Evolutionary conservation across 37 sponge, comb jelly and placozoan genomes (phyloP), one percentile per base, ranked within the genome.

Genomic region (Beroe ovata): DNA sequence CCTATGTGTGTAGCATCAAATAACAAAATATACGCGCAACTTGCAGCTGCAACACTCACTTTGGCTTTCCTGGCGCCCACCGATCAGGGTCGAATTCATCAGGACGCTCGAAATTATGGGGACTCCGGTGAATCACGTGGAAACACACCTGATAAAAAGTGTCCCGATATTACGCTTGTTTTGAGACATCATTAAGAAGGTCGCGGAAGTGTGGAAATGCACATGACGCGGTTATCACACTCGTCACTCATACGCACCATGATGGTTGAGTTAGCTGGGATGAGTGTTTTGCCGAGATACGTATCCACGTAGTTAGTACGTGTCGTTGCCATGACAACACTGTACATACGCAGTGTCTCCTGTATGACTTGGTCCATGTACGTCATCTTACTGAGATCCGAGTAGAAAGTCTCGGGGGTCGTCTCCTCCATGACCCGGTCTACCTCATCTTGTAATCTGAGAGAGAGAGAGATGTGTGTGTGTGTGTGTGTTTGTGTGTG

Each of bases 221-320:
- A 47, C 6, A 47, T 47, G 54, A 47, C 54, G 54, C 11, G 11
- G 11, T 47, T 47, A 47, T 47, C 54, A 47, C 11, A 47, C 11
- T 47, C 11, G 11, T 16, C 6, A 47, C 54, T 47, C 11, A 47
- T 47, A 77, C 84, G 8, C 28, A 77, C 84, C 84, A 77, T 77
- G 84, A 77, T 77, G 8, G 54, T 42, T 0, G 84, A 77, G 35
- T 36, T 36, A 25, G 84, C 84, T 21, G 84, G 84, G 26, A 77
- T 77, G 84, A 77, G 84, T 1, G 84, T 77, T 36, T 77, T 77
- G n/a, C 84, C 84, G 28, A 77, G 84, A 2, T 36, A n/a, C 47
- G 41, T 38, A 16, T 77, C 84, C 1, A 23, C 23, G 54, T 39
- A 23, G 29, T 77, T 77, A 40, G 84, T 77, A 0, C 84, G 42